Conservation (phyloP, 1,140 invertebrate genomes). For the Dendrolimus punctatus region DNA sequence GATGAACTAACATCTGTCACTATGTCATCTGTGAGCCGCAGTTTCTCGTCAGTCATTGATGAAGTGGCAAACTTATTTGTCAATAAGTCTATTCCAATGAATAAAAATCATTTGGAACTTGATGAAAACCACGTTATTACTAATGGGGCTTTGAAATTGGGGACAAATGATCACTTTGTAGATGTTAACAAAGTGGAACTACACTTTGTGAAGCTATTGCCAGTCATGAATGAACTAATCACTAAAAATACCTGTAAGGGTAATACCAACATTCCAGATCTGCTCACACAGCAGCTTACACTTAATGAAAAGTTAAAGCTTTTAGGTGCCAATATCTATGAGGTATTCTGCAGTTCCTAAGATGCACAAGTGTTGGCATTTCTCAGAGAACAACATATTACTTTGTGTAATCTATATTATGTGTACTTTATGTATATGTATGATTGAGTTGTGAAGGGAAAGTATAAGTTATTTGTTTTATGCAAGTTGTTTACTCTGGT, state of each 20-base stretch:
- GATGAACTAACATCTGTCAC: constrained; percentile 84
- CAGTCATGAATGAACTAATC: constrained; percentile 82
- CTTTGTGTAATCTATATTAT: neutral
- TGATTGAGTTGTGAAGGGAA: no score
- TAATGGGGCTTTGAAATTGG: constrained; percentile 56
- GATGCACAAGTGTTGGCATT: neutral
- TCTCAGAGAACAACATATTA: neutral
- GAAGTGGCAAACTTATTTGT: constrained; percentile 82
- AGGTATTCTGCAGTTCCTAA: constrained; percentile 78
- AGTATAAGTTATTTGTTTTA: no score
- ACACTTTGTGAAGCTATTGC: constrained; percentile 92
- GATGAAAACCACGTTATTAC: constrained; percentile 46
- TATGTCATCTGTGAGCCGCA: constrained; percentile 81
- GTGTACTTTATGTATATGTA: no score
- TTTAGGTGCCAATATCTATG: constrained; percentile 92
- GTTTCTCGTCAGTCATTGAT: constrained; percentile 86
- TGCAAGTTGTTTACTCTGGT: no score
- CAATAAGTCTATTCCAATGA: constrained; percentile 42
- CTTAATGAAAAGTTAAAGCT: constrained; percentile 85
- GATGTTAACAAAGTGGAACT: constrained; percentile 84
- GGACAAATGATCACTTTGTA: constrained; percentile 64
- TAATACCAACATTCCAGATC: constrained; percentile 75
- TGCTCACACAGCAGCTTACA: constrained; percentile 79
- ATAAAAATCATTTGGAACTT: constrained; percentile 57
- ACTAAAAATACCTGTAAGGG: constrained; percentile 65